phyloP scores from a whole-genome alignment of 2,797 vertebrate genomes.

The Arnoldichthys spilopterus region DNA sequence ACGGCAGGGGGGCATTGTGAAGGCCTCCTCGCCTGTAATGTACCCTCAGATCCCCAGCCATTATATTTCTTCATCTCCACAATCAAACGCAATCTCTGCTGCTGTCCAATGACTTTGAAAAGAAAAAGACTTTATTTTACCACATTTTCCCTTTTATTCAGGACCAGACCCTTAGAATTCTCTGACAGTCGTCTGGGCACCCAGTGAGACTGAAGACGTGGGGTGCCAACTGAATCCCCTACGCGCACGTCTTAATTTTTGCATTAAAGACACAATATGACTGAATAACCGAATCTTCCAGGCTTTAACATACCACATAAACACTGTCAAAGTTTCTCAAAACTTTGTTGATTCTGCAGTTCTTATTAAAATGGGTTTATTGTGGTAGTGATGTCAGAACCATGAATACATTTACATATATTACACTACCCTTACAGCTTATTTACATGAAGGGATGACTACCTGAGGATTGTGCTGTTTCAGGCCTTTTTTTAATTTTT shows the following conservation, averaged over 20 bases:
- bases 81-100: constrained; percentile 53
- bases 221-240: constrained; percentile 14
- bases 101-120: constrained; percentile 69
- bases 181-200: constrained; percentile 22
- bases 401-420: too few species aligned
- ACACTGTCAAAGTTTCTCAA: neutral
- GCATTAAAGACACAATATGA: neutral
- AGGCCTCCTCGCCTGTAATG: constrained; percentile 63
- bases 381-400: neutral
- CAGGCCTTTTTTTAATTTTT: too few species aligned
- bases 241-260: constrained; percentile 4
- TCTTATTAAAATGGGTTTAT: neutral
- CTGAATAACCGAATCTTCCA: neutral
- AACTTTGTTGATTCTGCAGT: neutral
- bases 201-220: constrained; percentile 26
- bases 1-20: constrained; percentile 67
- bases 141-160: constrained; percentile 38
- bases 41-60: constrained; percentile 63
- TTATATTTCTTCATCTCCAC: constrained; percentile 56
- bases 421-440: too few species aligned
- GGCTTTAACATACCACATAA: neutral
- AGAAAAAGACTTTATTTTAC: constrained; percentile 53
- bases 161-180: constrained; percentile 67
- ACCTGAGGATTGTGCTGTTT: too few species aligned
- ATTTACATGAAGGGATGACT: too few species aligned